Evolutionary conservation across 2,888 invertebrate genomes (phyloP).

Genomic region (Abscondita cerata): DNA sequence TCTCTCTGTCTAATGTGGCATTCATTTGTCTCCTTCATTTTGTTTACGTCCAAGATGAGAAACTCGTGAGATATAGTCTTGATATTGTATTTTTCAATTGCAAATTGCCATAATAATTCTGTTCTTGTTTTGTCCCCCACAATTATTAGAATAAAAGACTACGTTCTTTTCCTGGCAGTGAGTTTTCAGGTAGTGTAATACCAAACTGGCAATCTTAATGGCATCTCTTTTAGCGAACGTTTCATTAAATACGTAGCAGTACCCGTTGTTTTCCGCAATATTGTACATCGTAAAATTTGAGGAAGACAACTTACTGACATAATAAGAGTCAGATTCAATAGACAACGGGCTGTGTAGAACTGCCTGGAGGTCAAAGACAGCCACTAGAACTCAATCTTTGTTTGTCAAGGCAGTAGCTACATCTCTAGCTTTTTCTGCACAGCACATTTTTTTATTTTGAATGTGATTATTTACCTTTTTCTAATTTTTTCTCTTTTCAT

Average conservation of each 20-base stretch:
- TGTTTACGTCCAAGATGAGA: not conserved
- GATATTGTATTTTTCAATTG: slow-evolving; percentile 1
- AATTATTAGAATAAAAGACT: slow-evolving; percentile 12
- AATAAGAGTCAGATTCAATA: slow-evolving; percentile 15
- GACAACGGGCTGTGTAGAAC: slow-evolving; percentile 15
- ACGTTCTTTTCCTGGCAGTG: not conserved
- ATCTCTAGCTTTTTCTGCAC: slow-evolving; percentile 11
- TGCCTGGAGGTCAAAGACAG: slow-evolving; percentile 18
- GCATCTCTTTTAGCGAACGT: slow-evolving; percentile 19
- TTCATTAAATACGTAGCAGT: slow-evolving; percentile 23
- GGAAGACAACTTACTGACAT: slow-evolving; percentile 14
- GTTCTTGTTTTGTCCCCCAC: slow-evolving; percentile 14
- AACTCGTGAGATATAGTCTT: slow-evolving; percentile 10
- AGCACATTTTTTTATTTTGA: slow-evolving; percentile 2
- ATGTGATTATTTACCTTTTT: slow-evolving; percentile 4
- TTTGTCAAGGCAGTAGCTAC: not conserved
- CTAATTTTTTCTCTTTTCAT: slow-evolving; percentile 10
- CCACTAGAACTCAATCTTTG: not conserved
- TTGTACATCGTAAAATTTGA: slow-evolving; percentile 25
- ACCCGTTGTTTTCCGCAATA: slow-evolving; percentile 11
- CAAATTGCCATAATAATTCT: slow-evolving; percentile 4
- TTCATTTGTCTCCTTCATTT: slow-evolving; percentile 10
- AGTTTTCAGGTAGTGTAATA: slow-evolving; percentile 1
- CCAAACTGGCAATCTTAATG: slow-evolving; percentile 19
- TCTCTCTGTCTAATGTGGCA: not conserved